Conservation (phyloP, 2,888 invertebrate species). For the Drosophila mulleri region DNA sequence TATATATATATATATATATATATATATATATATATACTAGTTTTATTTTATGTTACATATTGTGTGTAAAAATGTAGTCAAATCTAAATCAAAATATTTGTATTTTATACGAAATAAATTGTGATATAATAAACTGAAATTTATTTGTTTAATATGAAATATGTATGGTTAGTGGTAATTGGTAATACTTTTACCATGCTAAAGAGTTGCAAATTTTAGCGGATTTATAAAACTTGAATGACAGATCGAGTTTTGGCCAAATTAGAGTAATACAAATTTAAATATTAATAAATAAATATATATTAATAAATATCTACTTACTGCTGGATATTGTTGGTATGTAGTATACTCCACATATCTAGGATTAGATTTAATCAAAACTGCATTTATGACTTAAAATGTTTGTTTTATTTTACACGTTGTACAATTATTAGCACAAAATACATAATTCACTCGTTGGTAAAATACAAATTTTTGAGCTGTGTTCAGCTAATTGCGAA, state of each 20-base stretch:
- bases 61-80: slow-evolving; percentile 16
- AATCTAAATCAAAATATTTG: slow-evolving; percentile 43
- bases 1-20: neutral
- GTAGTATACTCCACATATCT: neutral
- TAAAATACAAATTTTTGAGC: slow-evolving; percentile 12
- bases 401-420: slow-evolving; percentile 51
- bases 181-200: too few species aligned
- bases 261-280: too few species aligned
- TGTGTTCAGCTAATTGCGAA: slow-evolving; percentile 16
- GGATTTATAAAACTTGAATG: too few species aligned
- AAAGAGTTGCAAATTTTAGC: too few species aligned
- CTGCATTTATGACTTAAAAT: slow-evolving; percentile 27
- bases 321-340: neutral
- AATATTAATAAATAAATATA: neutral
- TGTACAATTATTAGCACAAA: slow-evolving; percentile 60
- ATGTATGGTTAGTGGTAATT: too few species aligned
- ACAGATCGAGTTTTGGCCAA: neutral
- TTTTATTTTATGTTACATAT: slow-evolving; percentile 40
- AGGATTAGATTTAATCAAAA: neutral
- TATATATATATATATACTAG: slow-evolving; percentile 9
- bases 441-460: slow-evolving; percentile 71
- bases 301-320: neutral
- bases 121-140: slow-evolving; percentile 44
- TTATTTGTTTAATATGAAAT: neutral
- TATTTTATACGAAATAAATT: slow-evolving; percentile 46